Percentiles rank a stretch among this genome's conserved stretches.
Evolutionary conservation across 1,140 invertebrate genomes (phyloP).

Genomic region (Aphelinus atriplicis): DNA sequence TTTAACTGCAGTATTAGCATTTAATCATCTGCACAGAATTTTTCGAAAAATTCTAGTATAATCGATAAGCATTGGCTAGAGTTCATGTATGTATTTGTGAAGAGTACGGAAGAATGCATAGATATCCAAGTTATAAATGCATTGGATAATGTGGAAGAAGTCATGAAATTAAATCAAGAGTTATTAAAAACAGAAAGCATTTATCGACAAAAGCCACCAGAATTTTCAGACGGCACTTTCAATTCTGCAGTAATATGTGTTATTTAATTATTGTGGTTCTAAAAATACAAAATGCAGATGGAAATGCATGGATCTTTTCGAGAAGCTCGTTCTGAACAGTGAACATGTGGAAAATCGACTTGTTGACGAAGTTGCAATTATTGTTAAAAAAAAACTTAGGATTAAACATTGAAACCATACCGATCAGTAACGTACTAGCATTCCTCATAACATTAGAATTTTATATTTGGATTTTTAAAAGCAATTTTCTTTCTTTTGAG

Average conservation of each 20-base stretch:
- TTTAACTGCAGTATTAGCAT: constrained; percentile 74
- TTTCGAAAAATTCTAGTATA: constrained; percentile 68
- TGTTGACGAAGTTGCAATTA: constrained; percentile 42
- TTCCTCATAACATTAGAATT: constrained; percentile 61
- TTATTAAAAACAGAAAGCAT: constrained; percentile 61
- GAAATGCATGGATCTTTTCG: constrained; percentile 70
- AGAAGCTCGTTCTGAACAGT: too few species aligned
- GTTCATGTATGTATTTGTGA: constrained; percentile 72
- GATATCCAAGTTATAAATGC: constrained; percentile 65
- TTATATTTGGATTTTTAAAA: constrained; percentile 62
- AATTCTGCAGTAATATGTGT: constrained; percentile 69
- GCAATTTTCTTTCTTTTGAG: constrained; percentile 48
- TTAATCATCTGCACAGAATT: constrained; percentile 75
- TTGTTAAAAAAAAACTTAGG: constrained; percentile 47
- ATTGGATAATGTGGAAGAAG: constrained; percentile 69
- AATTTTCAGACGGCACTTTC: constrained; percentile 62
- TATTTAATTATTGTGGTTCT: constrained; percentile 65
- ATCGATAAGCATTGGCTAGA: constrained; percentile 73
- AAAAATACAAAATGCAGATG: constrained; percentile 65
- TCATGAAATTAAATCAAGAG: constrained; percentile 66
- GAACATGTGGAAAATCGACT: constrained; percentile 55
- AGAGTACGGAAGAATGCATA: constrained; percentile 65
- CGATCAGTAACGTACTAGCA: constrained; percentile 28
- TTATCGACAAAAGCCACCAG: constrained; percentile 55
- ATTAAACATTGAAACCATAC: constrained; percentile 32